Conservation (phyloP, 2,797 vertebrate genomes). For the Hyperoplus immaculatus region DNA sequence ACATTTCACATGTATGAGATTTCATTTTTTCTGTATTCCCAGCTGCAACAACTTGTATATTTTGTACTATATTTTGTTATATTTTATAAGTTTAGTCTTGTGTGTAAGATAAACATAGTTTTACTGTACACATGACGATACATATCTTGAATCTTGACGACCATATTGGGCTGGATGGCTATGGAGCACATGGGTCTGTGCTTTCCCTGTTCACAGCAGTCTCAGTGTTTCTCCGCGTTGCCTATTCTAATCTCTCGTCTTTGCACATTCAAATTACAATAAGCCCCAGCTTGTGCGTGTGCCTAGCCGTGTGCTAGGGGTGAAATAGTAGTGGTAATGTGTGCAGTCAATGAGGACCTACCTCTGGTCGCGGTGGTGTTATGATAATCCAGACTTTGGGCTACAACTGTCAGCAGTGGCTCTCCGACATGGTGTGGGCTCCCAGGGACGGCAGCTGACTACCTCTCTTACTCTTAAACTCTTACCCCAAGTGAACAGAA, state of each 20-base stretch:
- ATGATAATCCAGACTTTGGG: constrained; percentile 73
- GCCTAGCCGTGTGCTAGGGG: constrained; percentile 22
- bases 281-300: constrained; percentile 22
- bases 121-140: too few relatives aligned
- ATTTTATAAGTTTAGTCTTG: too few relatives aligned
- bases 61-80: too few relatives aligned
- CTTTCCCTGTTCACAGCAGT: constrained; percentile 15
- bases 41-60: not conserved
- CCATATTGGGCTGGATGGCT: constrained; percentile 19
- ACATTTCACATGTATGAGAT: constrained; percentile 12
- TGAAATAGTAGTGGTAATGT: constrained; percentile 41
- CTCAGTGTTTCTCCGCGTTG: constrained; percentile 19
- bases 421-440: constrained; percentile 61
- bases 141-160: constrained; percentile 16
- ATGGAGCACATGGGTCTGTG: constrained; percentile 22
- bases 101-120: too few relatives aligned
- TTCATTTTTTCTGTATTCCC: constrained; percentile 13
- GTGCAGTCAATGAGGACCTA: constrained; percentile 64
- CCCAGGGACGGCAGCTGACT: constrained; percentile 64
- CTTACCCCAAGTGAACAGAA: constrained; percentile 69
- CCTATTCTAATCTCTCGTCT: constrained; percentile 35
- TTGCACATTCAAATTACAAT: constrained; percentile 41
- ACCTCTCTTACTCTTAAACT: constrained; percentile 78
- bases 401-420: constrained; percentile 73
- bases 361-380: constrained; percentile 66